Percentiles rank a stretch among this genome's conserved stretches.
phyloP scores from a whole-genome alignment of 2,113 vertebrate species.

The Cephalopterus ornatus region DNA sequence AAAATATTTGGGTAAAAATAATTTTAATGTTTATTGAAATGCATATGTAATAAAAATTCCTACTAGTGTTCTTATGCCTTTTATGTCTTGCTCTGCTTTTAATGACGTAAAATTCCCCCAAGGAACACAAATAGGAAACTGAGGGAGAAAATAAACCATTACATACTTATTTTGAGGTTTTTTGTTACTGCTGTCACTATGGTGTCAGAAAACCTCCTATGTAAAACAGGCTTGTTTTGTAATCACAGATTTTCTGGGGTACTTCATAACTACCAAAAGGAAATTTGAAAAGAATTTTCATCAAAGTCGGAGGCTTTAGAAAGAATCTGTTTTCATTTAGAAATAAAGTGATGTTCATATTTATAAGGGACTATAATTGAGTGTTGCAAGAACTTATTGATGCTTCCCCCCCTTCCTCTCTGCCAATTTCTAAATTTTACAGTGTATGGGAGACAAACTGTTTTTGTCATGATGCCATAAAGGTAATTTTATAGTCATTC shows the following conservation, averaged over 20 bases:
- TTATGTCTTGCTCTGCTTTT: background rate
- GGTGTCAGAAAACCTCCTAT: background rate
- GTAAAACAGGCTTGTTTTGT: background rate
- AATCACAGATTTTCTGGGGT: background rate
- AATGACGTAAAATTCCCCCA: background rate
- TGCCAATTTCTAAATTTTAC: background rate
- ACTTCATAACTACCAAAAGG: background rate
- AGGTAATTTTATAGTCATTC: background rate
- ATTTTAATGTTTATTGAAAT: background rate
- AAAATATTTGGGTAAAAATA: background rate
- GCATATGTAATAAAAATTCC: background rate
- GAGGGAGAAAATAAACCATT: background rate
- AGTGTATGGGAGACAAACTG: background rate
- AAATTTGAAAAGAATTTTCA: background rate
- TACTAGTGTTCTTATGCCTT: background rate
- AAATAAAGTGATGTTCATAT: background rate
- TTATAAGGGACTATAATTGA: background rate
- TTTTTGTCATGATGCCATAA: background rate
- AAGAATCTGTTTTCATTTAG: background rate
- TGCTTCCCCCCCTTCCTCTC: accelerated
- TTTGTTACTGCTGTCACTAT: background rate
- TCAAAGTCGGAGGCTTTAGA: background rate
- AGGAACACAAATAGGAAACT: background rate
- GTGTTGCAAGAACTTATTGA: background rate
- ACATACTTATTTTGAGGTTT: background rate